phyloP scores from a whole-genome alignment of 2,888 invertebrate genomes.

The Pammene aurita region DNA sequence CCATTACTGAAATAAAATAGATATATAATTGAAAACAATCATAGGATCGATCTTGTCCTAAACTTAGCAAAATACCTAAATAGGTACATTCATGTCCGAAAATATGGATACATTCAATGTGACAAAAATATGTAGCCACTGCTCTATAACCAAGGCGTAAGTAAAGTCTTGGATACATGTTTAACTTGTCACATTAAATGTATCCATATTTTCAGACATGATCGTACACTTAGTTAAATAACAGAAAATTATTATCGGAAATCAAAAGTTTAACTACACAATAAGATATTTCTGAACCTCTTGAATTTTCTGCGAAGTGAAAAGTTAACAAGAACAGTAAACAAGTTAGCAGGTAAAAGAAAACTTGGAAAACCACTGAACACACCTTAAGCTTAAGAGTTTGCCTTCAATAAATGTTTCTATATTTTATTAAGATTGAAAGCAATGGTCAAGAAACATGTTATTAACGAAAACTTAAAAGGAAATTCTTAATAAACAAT shows the following conservation, averaged over 20 bases:
- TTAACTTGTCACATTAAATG: too few species aligned
- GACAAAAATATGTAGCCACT: too few species aligned
- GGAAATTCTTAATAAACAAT: background rate
- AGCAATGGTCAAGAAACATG: conserved; percentile 5
- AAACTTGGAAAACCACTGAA: conserved; percentile 32
- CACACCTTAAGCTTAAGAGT: conserved; percentile 35
- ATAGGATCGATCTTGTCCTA: too few species aligned
- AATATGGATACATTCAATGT: too few species aligned
- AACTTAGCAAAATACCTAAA: too few species aligned
- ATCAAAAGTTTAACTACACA: conserved; percentile 20
- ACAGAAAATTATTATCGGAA: background rate
- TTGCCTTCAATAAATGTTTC: conserved; percentile 27
- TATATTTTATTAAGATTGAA: conserved; percentile 15
- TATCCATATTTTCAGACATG: too few species aligned
- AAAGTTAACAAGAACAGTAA: conserved; percentile 33
- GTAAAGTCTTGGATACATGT: too few species aligned
- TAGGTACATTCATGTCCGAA: too few species aligned
- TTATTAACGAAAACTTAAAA: background rate
- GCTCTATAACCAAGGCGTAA: too few species aligned
- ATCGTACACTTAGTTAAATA: too few species aligned
- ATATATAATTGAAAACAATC: background rate
- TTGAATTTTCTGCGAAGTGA: conserved; percentile 22
- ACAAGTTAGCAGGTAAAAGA: conserved; percentile 35
- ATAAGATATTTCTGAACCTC: conserved; percentile 23
- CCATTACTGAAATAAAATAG: too few species aligned